These are phyloP conservation scores for Cenopis cana DNA, from an alignment of 2,888 invertebrate species.

Conservation along the genomic window DNA sequence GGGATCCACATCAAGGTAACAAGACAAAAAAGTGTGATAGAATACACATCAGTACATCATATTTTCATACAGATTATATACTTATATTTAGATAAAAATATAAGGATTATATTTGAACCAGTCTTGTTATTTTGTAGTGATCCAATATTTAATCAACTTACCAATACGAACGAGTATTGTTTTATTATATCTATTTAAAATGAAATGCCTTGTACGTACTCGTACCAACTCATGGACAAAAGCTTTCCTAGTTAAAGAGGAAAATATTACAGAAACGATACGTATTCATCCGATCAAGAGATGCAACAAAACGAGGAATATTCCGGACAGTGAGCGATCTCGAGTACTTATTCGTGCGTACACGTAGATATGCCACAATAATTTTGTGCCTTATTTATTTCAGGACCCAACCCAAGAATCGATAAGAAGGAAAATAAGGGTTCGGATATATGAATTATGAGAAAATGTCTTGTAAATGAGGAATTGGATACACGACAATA, in stretches of 20 bases:
- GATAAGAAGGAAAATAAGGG: conserved; percentile 20
- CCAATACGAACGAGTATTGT: too few species aligned
- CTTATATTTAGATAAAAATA: too few species aligned
- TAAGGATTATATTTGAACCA: too few species aligned
- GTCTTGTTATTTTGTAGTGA: too few species aligned
- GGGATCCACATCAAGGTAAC: too few species aligned
- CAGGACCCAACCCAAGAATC: neutral
- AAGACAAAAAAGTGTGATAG: too few species aligned
- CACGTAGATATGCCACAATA: conserved; percentile 25
- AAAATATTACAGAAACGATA: neutral
- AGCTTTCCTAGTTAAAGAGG: neutral
- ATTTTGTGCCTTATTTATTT: conserved; percentile 36
- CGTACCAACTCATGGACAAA: neutral
- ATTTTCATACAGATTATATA: too few species aligned
- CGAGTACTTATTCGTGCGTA: conserved; percentile 23
- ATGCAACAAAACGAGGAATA: conserved; percentile 12
- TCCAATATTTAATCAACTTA: too few species aligned
- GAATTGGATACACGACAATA: neutral
- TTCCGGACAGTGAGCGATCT: conserved; percentile 28
- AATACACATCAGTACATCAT: too few species aligned
- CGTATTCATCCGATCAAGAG: neutral
- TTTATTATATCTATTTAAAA: neutral
- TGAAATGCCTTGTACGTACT: too few species aligned
- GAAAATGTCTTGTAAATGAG: neutral
- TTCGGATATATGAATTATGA: conserved; percentile 2